Base-by-base conservation (phyloP, 2,888 invertebrate genomes). In the Ochlodes sylvanus region DNA sequence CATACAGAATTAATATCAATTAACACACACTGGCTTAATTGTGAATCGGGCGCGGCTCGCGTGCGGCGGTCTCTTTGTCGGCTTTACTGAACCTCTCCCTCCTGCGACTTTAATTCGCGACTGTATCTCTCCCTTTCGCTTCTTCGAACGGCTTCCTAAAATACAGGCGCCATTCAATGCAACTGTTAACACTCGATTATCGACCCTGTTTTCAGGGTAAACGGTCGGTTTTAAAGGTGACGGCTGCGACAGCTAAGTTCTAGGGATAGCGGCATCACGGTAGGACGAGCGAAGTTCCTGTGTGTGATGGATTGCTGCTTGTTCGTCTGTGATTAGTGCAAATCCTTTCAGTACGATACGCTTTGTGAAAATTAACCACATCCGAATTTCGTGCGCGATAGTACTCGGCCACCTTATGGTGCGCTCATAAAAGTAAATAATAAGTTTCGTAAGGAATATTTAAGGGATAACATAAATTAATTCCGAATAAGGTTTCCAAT, bases 1-100 rank as follows among this genome's bases (percentile, higher is more conserved):
- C 86, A 81, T 79, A 81, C 81, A 81, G 87, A 88, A 91, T 93
- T 93, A 92, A 91, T 92, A 90, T 88, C 92, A 93, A 92, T 93
- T 93, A 92, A 90, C 92, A 89, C 91, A 92, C 91, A 88, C 92
- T 86, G 90, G 86, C 89, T 90, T 92, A 92, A 92, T 92, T 90
- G 91, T 90, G 91, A 89, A 88, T 90, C 90, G 87, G 87, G 89
- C 83, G 81, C 81, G 84, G 85, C 83, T 90, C 91, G 92, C 92
- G 92, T 92, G 92, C 89, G 90, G 91, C 92, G 91, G 90, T 80
- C 75, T 77, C 91, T 93, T 93, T 93, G 93, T 89, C 90, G 91
- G 92, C 82, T 73, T 76, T 77, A 82, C 78, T 80, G 82, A 83
- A 79, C 81, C 79, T 78, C 79, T 73, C 76, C 67, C 74, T 76